Base-by-base conservation (phyloP, 2,888 invertebrate species). In the Hypena proboscidalis region DNA sequence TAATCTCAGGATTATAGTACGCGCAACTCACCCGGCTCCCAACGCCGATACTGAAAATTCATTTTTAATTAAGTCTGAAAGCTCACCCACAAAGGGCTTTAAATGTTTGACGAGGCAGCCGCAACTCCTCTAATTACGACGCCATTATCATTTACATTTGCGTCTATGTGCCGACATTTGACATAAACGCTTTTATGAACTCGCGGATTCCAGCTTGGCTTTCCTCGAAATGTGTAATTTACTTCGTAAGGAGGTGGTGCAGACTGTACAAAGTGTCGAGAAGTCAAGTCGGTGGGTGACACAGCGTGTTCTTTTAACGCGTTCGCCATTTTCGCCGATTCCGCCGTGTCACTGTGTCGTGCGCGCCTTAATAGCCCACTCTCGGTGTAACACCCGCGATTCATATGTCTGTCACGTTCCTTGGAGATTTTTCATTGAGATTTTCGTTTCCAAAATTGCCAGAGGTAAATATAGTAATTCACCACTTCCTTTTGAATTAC, bases 311-410 rank as follows among this genome's bases (percentile, higher is more conserved):
- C 74, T 72, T 74, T 75, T 68, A 70, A 68, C 73, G 61, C 67
- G 74, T 75, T 70, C 70, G 61, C 73, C 71, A 75, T 83, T 84
- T 79, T 67, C 73, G 74, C 69, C 66, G 67, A 74, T 77, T 70
- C 61, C 55, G 81, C 77, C 51, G 46, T 75, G 81, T 86, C 86
- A 84, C 70, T 70, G 69, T 76, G 72, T 75, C 74, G 66, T 70
- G 68, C 62, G 49, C 50, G 54, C 66, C 66, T 62, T 77, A 72
- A 77, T 74, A 67, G 71, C 67, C 62, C 58, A 66, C 72, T 70
- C 64, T 48, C 58, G 46, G 56, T 50, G 52, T 61, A 49, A 63
- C 56, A 63, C 53, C 45, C 47, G 63, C 64, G 63, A 74, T 80
- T 76, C 75, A 76, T 72, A 77, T 73, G 75, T 74, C 68, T 70